Conservation (phyloP, 2,113 vertebrate genomes). For the Limnothrissa miodon region DNA sequence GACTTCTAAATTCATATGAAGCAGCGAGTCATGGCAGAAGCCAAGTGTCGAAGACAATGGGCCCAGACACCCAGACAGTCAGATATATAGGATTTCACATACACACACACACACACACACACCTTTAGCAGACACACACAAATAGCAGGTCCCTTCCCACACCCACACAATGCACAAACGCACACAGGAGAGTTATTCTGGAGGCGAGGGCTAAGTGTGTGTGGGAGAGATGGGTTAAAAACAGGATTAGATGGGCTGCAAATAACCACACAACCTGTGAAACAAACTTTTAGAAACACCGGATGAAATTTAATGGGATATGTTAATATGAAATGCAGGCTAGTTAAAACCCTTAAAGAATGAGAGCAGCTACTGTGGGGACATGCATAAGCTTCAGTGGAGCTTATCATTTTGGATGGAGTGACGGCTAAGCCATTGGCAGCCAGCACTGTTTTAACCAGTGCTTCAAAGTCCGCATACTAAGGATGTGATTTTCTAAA, state of each 20-base stretch:
- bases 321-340: background rate
- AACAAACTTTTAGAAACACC: background rate
- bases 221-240: background rate
- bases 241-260: background rate
- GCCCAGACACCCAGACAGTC: background rate
- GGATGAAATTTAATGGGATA: background rate
- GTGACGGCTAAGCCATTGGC: background rate
- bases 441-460: background rate
- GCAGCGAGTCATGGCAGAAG: background rate
- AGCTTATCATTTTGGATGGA: background rate
- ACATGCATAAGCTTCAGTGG: background rate
- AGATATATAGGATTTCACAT: background rate
- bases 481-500: background rate
- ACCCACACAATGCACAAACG: background rate
- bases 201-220: background rate
- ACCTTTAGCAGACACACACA: background rate
- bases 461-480: background rate
- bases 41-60: background rate
- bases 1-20: background rate
- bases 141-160: conserved; percentile 2
- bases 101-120: background rate
- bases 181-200: background rate
- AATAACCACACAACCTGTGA: background rate
- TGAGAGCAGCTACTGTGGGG: background rate
- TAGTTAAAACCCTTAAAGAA: conserved; percentile 2